Conservation (phyloP, 92 coral and sea anemone genomes). For the Heliopora coerulea region DNA sequence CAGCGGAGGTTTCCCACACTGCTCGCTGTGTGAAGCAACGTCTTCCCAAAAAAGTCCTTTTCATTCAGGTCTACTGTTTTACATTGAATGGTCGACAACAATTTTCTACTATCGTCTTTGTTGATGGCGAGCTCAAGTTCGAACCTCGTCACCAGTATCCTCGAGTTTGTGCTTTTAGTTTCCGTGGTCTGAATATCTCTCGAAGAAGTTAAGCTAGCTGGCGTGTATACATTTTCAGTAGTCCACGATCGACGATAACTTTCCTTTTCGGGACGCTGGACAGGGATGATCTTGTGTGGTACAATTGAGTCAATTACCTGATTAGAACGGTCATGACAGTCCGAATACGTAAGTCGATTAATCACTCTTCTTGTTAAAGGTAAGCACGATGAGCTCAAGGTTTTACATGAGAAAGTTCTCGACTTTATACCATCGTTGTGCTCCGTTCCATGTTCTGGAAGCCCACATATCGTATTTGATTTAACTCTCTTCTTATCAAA, state of each 20-base stretch:
- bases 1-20: slow-evolving; percentile 88
- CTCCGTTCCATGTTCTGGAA: background rate
- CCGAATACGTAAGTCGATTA: too few relatives aligned
- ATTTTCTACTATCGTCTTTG: slow-evolving; percentile 5
- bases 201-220: background rate
- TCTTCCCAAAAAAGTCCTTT: slow-evolving; percentile 69
- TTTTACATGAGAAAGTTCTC: background rate
- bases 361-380: too few relatives aligned
- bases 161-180: background rate
- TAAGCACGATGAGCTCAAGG: background rate
- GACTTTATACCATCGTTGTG: background rate
- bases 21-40: slow-evolving; percentile 86
- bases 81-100: slow-evolving; percentile 33
- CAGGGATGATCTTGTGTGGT: too few relatives aligned
- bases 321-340: too few relatives aligned
- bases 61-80: slow-evolving; percentile 69
- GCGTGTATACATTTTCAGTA: too few relatives aligned
- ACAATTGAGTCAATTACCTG: too few relatives aligned
- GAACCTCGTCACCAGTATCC: slow-evolving; percentile 2
- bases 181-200: background rate
- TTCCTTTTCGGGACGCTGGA: too few relatives aligned
- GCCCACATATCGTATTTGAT: background rate
- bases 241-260: too few relatives aligned
- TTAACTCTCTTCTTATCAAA: background rate
- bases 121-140: slow-evolving; percentile 31